Percentiles rank a stretch among this genome's conserved stretches.
These are phyloP conservation scores for Bostrychus sinensis DNA, from an alignment of 2,113 vertebrate species.

Conservation along the genomic window DNA sequence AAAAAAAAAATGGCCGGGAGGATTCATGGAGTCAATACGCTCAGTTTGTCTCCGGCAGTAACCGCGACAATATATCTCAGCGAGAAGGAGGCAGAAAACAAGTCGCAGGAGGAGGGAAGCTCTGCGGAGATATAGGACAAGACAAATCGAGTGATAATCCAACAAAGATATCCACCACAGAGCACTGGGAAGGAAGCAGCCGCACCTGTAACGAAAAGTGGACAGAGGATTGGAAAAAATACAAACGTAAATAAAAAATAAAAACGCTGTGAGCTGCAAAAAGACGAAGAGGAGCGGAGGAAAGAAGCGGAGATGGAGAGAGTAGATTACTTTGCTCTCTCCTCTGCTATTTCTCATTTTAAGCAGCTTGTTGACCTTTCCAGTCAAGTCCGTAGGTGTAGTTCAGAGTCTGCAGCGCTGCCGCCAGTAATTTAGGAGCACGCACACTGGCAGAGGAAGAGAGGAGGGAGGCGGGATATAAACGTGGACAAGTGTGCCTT, in stretches of 20 bases:
- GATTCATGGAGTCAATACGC: constrained; percentile 58
- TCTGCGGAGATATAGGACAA: constrained; percentile 10
- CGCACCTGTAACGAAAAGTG: constrained; percentile 30
- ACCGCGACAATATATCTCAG: constrained; percentile 50
- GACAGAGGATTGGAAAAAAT: constrained; percentile 9
- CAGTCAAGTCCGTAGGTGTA: constrained; percentile 78
- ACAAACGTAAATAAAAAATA: background rate
- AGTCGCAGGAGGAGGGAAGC: background rate
- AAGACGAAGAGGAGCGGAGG: background rate
- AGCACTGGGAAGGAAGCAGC: background rate
- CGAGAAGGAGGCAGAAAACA: constrained; percentile 18
- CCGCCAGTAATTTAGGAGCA: constrained; percentile 69
- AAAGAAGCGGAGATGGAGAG: constrained; percentile 61
- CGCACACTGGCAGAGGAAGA: background rate
- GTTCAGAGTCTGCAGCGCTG: constrained; percentile 62
- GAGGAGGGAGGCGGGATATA: constrained; percentile 26
- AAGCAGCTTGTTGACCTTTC: constrained; percentile 81
- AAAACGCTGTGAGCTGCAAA: background rate
- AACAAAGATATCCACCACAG: constrained; percentile 13
- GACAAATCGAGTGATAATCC: constrained; percentile 20
- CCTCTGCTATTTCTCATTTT: constrained; percentile 78
- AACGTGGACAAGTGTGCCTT: background rate
- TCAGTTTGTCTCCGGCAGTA: constrained; percentile 55
- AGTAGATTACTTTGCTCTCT: constrained; percentile 67
- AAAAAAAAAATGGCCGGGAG: constrained; percentile 51